Percentiles rank a stretch among this genome's conserved stretches.
These are phyloP conservation scores for Xenopus borealis DNA, from an alignment of 2,113 vertebrate species.

Conservation along the genomic window DNA sequence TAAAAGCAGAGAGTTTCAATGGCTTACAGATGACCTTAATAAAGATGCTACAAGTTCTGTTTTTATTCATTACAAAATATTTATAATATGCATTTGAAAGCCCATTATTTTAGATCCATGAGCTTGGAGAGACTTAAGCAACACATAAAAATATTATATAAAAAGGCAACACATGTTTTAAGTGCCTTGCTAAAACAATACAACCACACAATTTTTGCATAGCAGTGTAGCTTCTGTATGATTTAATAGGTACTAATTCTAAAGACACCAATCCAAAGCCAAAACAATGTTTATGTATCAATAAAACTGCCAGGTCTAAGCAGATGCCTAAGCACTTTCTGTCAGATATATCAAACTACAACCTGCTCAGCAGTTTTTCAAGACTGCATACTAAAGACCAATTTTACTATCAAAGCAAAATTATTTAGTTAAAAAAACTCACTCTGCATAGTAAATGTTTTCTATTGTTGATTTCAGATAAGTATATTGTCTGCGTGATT, in stretches of 20 bases:
- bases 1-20: background rate
- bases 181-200: conserved; percentile 19
- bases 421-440: conserved; percentile 19
- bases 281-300: conserved; percentile 34
- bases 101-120: background rate
- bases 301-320: conserved; percentile 42
- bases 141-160: background rate
- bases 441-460: background rate
- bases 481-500: background rate
- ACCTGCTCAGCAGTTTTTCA: conserved; percentile 34
- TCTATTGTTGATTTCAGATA: background rate
- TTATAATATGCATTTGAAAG: background rate
- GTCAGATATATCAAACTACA: conserved; percentile 42
- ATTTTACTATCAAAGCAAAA: conserved; percentile 31
- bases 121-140: background rate
- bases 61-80: background rate
- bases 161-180: background rate
- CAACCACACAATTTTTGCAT: background rate
- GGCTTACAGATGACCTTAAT: background rate
- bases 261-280: conserved; percentile 34
- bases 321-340: conserved; percentile 42
- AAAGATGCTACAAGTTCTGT: background rate
- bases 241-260: conserved; percentile 40
- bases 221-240: conserved; percentile 5
- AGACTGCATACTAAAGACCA: conserved; percentile 9